Conservation (phyloP, 2,113 vertebrate genomes). For the Myanophis thanlyinensis region DNA sequence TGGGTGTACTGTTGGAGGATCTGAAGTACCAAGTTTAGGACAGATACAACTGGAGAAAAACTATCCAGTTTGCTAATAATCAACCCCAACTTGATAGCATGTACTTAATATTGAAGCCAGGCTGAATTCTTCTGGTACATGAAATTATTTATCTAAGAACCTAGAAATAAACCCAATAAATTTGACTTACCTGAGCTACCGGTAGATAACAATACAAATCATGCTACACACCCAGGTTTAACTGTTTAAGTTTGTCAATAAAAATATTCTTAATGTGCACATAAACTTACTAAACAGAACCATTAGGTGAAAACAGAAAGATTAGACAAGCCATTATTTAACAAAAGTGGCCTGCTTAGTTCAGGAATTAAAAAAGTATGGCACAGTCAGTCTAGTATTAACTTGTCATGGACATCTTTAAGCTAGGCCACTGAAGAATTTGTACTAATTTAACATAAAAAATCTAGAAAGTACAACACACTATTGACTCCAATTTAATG, state of each 20-base stretch:
- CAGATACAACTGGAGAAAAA: too few species aligned
- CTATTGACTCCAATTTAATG: not conserved
- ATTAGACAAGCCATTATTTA: not conserved
- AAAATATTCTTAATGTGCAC: not conserved
- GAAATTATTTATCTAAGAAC: not conserved
- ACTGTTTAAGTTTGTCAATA: not conserved
- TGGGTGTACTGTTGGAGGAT: too few species aligned
- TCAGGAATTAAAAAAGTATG: not conserved
- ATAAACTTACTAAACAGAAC: not conserved
- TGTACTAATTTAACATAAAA: accelerated
- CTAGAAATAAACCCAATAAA: not conserved
- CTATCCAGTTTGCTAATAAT: too few species aligned
- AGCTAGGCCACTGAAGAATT: not conserved
- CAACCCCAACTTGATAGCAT: too few species aligned
- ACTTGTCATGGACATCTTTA: not conserved
- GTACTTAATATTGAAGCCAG: too few species aligned
- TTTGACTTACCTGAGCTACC: not conserved
- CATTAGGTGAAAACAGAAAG: not conserved
- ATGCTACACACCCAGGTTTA: not conserved
- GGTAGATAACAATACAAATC: not conserved
- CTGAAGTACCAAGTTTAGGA: too few species aligned
- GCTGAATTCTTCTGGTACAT: not conserved
- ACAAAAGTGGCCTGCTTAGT: not conserved
- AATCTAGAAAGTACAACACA: conserved; percentile 6
- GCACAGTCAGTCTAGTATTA: not conserved